Conservation (phyloP, 1,140 invertebrate genomes). For the Dendroctonus ponderosae region DNA sequence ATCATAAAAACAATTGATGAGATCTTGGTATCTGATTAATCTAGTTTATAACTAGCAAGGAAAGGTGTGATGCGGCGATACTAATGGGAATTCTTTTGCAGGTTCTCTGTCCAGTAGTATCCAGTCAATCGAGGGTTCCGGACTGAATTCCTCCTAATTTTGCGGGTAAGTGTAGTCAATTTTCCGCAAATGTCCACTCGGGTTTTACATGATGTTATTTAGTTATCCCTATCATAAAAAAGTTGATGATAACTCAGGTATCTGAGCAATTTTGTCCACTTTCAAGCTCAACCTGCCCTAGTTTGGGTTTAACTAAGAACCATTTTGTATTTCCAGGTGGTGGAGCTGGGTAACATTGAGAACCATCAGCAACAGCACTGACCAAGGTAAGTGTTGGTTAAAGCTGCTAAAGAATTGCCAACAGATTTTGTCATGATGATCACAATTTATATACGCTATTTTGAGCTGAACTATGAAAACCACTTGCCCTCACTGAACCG, state of each 20-base stretch:
- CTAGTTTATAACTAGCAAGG: background rate
- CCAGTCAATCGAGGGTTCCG: background rate
- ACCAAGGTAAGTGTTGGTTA: background rate
- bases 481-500: slow-evolving; percentile 18
- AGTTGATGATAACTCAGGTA: slow-evolving; percentile 12
- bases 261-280: background rate
- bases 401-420: too few relatives aligned
- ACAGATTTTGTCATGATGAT: background rate
- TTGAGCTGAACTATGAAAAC: slow-evolving; percentile 15
- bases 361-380: too few relatives aligned
- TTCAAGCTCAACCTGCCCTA: background rate
- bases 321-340: background rate
- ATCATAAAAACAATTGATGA: background rate
- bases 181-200: background rate
- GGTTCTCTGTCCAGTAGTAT: background rate
- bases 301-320: background rate
- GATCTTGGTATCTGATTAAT: background rate
- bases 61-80: background rate
- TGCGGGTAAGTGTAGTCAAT: background rate
- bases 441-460: slow-evolving; percentile 17
- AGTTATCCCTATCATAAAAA: slow-evolving; percentile 13
- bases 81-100: background rate
- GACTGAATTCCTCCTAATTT: background rate
- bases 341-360: background rate
- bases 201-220: slow-evolving; percentile 10